Conservation (phyloP, 2,888 invertebrate species). For the Pheosia gnoma region DNA sequence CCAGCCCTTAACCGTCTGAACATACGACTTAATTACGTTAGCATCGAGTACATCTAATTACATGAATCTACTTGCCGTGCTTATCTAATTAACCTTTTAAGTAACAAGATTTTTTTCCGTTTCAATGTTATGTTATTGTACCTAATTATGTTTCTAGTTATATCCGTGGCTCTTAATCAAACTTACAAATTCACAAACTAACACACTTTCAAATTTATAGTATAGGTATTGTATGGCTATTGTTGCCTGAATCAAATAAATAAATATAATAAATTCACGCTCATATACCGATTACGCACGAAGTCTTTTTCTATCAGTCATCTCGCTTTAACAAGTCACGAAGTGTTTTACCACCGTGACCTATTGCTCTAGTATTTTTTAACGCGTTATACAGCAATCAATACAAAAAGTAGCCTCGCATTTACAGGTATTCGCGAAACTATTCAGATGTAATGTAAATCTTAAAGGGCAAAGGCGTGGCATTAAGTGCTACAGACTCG, state of each 20-base stretch:
- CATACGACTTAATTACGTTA: conserved; percentile 57
- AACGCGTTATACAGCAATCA: conserved; percentile 29
- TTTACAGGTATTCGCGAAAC: conserved; percentile 58
- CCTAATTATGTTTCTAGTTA: no score
- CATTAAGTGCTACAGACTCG: conserved; percentile 57
- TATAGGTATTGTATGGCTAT: no score
- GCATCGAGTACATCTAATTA: conserved; percentile 39
- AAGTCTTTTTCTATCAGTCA: conserved; percentile 19
- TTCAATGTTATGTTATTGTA: conserved; percentile 31
- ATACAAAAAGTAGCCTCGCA: conserved; percentile 53
- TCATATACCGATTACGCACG: conserved; percentile 27
- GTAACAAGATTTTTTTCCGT: conserved; percentile 41
- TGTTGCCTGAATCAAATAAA: no score
- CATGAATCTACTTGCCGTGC: conserved; percentile 42
- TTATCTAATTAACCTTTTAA: conserved; percentile 50
- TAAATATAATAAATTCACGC: conserved; percentile 9
- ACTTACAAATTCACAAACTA: no score
- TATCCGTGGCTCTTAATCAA: no score
- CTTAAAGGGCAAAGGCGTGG: conserved; percentile 78
- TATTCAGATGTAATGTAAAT: conserved; percentile 73
- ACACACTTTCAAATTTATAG: no score
- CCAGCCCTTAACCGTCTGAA: conserved; percentile 62
- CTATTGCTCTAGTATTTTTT: conserved; percentile 17
- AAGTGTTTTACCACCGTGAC: conserved; percentile 7
- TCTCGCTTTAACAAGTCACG: conserved; percentile 18